Base-by-base conservation (phyloP, 2,888 invertebrate genomes). In the Melanotus villosus region DNA sequence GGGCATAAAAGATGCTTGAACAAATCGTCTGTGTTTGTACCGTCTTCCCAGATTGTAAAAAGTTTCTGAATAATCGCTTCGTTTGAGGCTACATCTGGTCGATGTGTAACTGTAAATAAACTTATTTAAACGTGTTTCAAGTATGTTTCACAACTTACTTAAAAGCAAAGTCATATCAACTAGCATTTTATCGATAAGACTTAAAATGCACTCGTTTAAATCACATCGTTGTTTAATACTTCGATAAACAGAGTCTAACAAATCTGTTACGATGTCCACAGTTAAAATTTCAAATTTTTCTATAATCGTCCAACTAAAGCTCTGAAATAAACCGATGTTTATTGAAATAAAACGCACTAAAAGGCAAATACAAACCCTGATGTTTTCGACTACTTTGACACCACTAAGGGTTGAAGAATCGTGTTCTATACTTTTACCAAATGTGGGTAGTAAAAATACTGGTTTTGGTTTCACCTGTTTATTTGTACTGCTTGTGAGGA, bases 191-290 rank as follows among this genome's bases (percentile, higher is more conserved):
- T 79, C 79, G 18, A 82, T 79, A 19, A 71, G 68, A 9, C 69
- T 60, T 16, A 75, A 64, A 21, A 82, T 76, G 52, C 75, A 74
- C 18, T 83, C 80, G 68, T 82, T 84, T 4, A 84, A 68, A 70
- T 84, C 84, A 62, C 81, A 79, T 32, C 84, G 75, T 71, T 80
- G 68, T 1, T 71, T 75, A 10, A 83, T 62, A n/a, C 79, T 79
- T 32, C 19, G 26, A 21, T 18, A 19, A 41, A 63, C 43, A 1
- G 43, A 41, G 18, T 32, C 21, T 14, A 70, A 36, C 12, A 67
- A 18, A 10, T 50, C 18, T 3, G 9, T 18, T 16, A 66, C 18
- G n/a, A 30, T 7, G 19, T 32, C 16, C 14, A 12, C 3, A 12
- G 60, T 65, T n/a, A 66, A 19, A 16, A 7, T 5, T 1, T 30